These are phyloP conservation scores for Beaufortia kweichowensis DNA, from an alignment of 2,113 vertebrate genomes.

Conservation along the genomic window DNA sequence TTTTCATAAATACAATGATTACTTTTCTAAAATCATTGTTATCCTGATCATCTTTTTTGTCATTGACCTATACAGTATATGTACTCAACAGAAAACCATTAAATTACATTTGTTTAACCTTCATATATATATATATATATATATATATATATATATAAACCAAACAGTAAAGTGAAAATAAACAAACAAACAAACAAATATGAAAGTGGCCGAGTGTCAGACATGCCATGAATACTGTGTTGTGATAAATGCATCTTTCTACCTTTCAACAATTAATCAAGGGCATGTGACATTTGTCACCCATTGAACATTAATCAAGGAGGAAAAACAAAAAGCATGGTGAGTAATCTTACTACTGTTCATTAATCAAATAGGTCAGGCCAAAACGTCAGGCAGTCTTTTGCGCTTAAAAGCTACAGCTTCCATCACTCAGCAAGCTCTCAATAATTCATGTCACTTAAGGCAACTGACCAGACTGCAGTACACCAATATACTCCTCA, in stretches of 20 bases:
- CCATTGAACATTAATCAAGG: slow-evolving; percentile 61
- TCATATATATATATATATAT: neutral
- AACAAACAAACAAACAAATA: slow-evolving; percentile 39
- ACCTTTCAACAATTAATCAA: slow-evolving; percentile 58
- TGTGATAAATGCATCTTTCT: slow-evolving; percentile 46
- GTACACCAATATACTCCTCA: slow-evolving; percentile 6
- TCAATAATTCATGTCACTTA: slow-evolving; percentile 68
- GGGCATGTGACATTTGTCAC: slow-evolving; percentile 53
- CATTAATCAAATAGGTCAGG: slow-evolving; percentile 59
- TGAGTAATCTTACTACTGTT: slow-evolving; percentile 61
- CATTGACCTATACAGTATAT: too few species aligned
- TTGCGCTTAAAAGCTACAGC: slow-evolving; percentile 54
- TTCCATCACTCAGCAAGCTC: slow-evolving; percentile 51
- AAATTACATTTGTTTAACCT: neutral
- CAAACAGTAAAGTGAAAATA: neutral
- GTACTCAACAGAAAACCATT: neutral
- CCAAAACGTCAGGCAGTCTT: slow-evolving; percentile 34
- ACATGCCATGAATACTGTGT: slow-evolving; percentile 27
- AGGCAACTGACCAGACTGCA: slow-evolving; percentile 48
- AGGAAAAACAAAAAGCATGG: slow-evolving; percentile 48
- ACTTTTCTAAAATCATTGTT: neutral
- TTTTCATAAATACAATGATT: too few species aligned
- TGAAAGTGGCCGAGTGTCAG: slow-evolving; percentile 46
- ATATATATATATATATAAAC: too few species aligned
- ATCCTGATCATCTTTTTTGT: too few species aligned